A percentile compares a stretch with the other conserved stretches of the same genome.
Evolutionary conservation across 2,888 invertebrate species (phyloP).

Genomic region (Anaspis maculata): DNA sequence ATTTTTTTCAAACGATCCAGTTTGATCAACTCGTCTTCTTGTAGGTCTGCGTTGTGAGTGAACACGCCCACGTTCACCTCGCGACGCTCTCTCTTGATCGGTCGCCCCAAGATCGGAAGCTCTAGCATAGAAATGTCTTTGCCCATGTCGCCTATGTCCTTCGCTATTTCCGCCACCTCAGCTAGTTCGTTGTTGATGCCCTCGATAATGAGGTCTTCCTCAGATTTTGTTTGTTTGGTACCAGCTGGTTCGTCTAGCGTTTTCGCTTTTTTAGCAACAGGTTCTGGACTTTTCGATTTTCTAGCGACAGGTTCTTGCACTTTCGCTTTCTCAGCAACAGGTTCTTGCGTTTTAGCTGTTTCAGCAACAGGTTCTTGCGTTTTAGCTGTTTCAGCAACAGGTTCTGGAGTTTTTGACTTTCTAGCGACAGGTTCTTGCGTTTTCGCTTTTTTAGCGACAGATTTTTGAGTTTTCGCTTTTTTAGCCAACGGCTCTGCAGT

Average conservation of each 20-base stretch:
- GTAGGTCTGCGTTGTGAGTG: slow-evolving; percentile 35
- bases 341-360: no score
- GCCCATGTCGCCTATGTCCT: no score
- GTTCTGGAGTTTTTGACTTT: no score
- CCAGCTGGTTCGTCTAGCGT: slow-evolving; percentile 2
- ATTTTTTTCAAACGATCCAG: slow-evolving; percentile 44
- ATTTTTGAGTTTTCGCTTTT: slow-evolving; percentile 6
- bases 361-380: slow-evolving; percentile 1
- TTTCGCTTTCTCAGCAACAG: slow-evolving; percentile 1
- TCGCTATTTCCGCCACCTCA: no score
- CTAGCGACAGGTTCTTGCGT: slow-evolving; percentile 7
- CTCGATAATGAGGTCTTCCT: no score
- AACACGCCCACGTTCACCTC: slow-evolving; percentile 29
- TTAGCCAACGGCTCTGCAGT: slow-evolving; percentile 4
- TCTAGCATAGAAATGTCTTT: no score
- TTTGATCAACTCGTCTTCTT: slow-evolving; percentile 43
- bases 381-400: no score
- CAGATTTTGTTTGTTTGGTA: no score
- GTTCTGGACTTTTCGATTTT: no score
- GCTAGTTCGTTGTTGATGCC: no score
- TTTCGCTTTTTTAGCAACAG: no score
- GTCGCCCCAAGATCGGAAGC: no score
- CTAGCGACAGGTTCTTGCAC: slow-evolving; percentile 7
- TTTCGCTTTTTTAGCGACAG: neutral
- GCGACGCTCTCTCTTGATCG: slow-evolving; percentile 11